Percentiles rank a stretch among this genome's conserved stretches.
These are phyloP conservation scores for Lipophrys pholis DNA, from an alignment of 2,113 vertebrate genomes.

Conservation along the genomic window DNA sequence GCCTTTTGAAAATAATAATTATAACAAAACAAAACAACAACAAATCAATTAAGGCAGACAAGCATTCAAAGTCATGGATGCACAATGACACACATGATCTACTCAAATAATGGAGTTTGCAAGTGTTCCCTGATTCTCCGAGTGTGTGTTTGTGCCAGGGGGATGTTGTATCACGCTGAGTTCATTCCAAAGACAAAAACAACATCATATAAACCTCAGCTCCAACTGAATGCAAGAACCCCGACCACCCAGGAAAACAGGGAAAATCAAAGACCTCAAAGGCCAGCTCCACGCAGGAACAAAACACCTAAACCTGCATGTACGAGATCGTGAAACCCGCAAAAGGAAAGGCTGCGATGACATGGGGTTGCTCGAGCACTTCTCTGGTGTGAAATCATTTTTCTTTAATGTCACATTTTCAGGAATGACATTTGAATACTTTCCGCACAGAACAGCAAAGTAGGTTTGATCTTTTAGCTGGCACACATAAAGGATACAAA, in stretches of 20 bases:
- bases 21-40: too few relatives aligned
- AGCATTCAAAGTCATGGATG: too few relatives aligned
- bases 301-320: conserved; percentile 46
- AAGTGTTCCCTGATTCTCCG: not conserved
- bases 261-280: conserved; percentile 51
- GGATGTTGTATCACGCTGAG: conserved; percentile 52
- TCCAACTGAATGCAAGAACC: conserved; percentile 52
- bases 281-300: conserved; percentile 37
- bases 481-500: not conserved
- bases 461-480: conserved; percentile 2
- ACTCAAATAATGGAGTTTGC: conserved; percentile 30
- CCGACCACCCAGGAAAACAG: conserved; percentile 39
- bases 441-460: not conserved
- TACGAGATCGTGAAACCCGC: conserved; percentile 24
- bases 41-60: too few relatives aligned
- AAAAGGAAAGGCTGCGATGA: conserved; percentile 15
- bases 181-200: conserved; percentile 65
- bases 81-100: not conserved
- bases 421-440: conserved; percentile 8
- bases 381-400: conserved; percentile 16
- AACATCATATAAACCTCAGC: conserved; percentile 52
- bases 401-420: conserved; percentile 35
- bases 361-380: conserved; percentile 6
- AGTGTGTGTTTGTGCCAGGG: conserved; percentile 26
- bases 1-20: too few relatives aligned